Evolutionary conservation across 2,797 vertebrate genomes (phyloP).

Genomic region (Neosilurus mollespiculum): DNA sequence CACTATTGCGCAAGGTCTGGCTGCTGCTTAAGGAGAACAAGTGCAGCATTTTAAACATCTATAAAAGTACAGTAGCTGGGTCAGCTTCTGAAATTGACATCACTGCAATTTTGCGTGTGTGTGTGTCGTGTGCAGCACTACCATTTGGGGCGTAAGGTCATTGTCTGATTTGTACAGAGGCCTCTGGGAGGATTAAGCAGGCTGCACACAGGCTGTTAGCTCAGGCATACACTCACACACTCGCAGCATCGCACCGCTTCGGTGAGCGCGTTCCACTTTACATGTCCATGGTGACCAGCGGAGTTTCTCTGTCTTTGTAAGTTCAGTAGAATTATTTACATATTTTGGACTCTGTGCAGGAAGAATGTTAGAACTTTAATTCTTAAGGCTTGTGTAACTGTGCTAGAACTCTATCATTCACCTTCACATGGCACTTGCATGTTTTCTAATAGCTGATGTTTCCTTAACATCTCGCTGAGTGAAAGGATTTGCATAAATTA

Average conservation of each 20-base stretch:
- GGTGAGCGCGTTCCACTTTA: conserved; percentile 62
- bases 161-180: conserved; percentile 70
- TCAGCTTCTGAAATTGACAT: conserved; percentile 74
- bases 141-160: conserved; percentile 63
- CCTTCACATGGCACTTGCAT: conserved; percentile 6
- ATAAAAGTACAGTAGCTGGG: conserved; percentile 58
- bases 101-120: conserved; percentile 62
- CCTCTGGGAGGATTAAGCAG: conserved; percentile 70
- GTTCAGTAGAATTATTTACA: conserved; percentile 59
- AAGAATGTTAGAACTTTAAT: not conserved
- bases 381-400: not conserved
- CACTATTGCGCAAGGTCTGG: too few species aligned
- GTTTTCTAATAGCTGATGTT: conserved; percentile 7
- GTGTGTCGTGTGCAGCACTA: conserved; percentile 17
- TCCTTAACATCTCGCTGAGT: not conserved
- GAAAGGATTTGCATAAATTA: conserved; percentile 63
- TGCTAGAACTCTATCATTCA: not conserved
- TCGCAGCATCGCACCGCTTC: conserved; percentile 60
- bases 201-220: conserved; percentile 63
- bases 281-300: conserved; percentile 81
- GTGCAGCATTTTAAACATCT: conserved; percentile 45
- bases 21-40: not conserved
- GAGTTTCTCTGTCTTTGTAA: conserved; percentile 84
- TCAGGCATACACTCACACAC: conserved; percentile 62
- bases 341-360: not conserved